Base-by-base conservation (phyloP, 2,113 vertebrate species). In the Microtus richardsoni region DNA sequence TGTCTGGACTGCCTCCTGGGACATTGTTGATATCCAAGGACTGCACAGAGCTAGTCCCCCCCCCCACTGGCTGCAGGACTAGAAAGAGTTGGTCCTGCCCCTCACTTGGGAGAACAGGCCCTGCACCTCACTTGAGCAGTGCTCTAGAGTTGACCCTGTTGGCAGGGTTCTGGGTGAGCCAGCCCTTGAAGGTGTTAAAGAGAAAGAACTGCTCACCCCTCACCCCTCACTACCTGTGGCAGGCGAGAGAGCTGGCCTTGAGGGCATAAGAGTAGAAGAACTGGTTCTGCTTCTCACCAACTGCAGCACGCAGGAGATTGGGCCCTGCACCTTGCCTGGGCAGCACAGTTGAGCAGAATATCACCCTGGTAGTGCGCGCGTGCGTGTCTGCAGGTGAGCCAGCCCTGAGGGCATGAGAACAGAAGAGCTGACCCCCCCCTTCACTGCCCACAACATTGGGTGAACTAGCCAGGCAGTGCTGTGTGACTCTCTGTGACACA, bases 371-470 rank as follows among this genome's bases (percentile, higher is more conserved):
- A 19, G 36, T 71, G 70, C 49, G 2, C 49, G 7, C 49, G 2
- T 2, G 49, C 49, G 0, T 10, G 4, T 17, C 7, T 10, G 7
- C 17, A 1, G 17, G 49, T 3, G 49, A 52, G 49, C 49, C 13
- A 14, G 49, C 49, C 49, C 49, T 52, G 49, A 52, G 49, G 49
- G 3, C 12, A 7, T n/a, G 7, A 71, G 36, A 71, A 71, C 68
- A n/a, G 70, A 36, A 71, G 36, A 71, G 7, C 36, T n/a, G 70
- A 13, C 12, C 10, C 47, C 47, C 2, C 49, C 49, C 49, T 52
- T 14, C 49, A 52, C 17, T 58, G 54, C 54, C 54, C 5, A 58
- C 54, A 58, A 17, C 17, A 21, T 71, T 71, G 70, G 3, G 36
- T 71, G 70, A 71, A 3, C 70, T 71, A n/a, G 7, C 70, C 70